Conservation (phyloP, 2,113 vertebrate genomes). For the Oncorhynchus mykiss region DNA sequence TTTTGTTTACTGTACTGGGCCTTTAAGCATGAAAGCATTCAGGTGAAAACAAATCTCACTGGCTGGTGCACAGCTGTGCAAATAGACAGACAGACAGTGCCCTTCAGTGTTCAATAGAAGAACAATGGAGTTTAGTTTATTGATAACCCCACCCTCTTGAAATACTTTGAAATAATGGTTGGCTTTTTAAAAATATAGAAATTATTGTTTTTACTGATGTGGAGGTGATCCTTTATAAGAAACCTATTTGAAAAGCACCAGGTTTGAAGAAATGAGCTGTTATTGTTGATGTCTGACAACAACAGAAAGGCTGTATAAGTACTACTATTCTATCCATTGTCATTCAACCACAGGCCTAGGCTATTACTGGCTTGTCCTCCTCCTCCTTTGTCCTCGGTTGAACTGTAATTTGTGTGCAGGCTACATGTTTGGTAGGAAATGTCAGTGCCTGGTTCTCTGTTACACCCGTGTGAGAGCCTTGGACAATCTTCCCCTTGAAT, state of each 20-base stretch:
- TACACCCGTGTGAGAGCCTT: conserved; percentile 52
- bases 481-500: conserved; percentile 67
- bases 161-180: no score
- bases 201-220: not conserved
- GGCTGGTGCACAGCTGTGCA: conserved; percentile 42
- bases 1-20: no score
- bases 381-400: conserved; percentile 4
- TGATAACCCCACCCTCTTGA: no score
- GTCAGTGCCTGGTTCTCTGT: conserved; percentile 59
- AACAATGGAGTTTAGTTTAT: no score
- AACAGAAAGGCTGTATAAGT: not conserved
- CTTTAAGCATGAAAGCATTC: conserved; percentile 25
- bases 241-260: not conserved
- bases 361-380: not conserved
- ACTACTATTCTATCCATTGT: conserved; percentile 4
- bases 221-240: not conserved
- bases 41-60: conserved; percentile 27
- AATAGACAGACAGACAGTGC: conserved; percentile 15
- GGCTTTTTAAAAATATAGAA: no score
- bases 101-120: no score
- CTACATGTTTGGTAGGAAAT: conserved; percentile 45
- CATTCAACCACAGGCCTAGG: not conserved
- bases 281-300: not conserved
- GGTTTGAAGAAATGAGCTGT: not conserved
- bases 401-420: conserved; percentile 31